These are phyloP conservation scores for Agrochola litura DNA, from an alignment of 2,888 invertebrate species.

Conservation along the genomic window DNA sequence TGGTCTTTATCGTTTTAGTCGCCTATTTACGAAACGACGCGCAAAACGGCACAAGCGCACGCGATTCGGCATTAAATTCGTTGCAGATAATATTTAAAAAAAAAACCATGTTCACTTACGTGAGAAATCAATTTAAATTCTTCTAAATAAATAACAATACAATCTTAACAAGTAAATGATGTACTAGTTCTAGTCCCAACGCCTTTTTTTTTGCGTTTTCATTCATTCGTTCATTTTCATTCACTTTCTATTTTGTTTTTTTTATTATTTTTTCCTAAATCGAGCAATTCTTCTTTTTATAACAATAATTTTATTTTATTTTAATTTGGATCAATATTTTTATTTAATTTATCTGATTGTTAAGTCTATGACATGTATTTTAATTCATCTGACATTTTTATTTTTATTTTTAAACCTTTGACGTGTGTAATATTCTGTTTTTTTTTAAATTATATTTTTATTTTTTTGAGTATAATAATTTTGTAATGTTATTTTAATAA, in stretches of 20 bases:
- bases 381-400: too few species aligned
- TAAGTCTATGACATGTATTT: too few species aligned
- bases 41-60: constrained; percentile 22
- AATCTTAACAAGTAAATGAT: not conserved
- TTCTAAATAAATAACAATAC: not conserved
- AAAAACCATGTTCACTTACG: not conserved
- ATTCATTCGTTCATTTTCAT: constrained; percentile 6
- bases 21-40: constrained; percentile 13
- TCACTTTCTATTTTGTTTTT: not conserved
- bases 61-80: constrained; percentile 12
- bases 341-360: too few species aligned
- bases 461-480: too few species aligned
- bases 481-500: too few species aligned
- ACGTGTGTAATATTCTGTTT: too few species aligned
- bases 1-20: constrained; percentile 12
- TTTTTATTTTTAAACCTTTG: too few species aligned
- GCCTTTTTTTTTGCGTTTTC: not conserved
- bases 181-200: not conserved
- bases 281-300: not conserved
- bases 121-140: not conserved
- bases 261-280: not conserved
- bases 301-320: too few species aligned
- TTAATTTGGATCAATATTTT: too few species aligned
- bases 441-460: too few species aligned
- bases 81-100: not conserved